Conservation (phyloP, 2,888 invertebrate species). For the Asteroscopus sphinx region DNA sequence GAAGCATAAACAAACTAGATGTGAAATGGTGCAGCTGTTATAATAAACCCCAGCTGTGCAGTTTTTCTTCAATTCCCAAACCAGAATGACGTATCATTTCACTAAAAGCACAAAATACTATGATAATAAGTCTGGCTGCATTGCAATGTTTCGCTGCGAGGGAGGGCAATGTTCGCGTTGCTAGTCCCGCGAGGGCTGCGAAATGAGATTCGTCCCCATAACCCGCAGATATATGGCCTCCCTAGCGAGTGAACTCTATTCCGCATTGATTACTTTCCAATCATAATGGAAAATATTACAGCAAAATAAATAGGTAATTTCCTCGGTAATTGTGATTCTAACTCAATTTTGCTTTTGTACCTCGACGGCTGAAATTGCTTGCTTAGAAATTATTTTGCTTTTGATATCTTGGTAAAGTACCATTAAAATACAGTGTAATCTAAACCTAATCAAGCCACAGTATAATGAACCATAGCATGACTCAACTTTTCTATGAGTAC, state of each 20-base stretch:
- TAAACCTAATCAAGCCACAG: neutral
- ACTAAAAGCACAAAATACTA: constrained; percentile 27
- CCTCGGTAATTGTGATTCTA: neutral
- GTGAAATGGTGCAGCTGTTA: no score
- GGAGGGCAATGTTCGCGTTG: constrained; percentile 34
- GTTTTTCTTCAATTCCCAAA: no score
- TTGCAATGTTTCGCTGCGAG: constrained; percentile 43
- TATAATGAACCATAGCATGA: neutral
- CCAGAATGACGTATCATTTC: constrained; percentile 15
- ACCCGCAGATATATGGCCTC: constrained; percentile 48
- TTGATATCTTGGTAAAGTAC: constrained; percentile 1
- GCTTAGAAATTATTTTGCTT: neutral
- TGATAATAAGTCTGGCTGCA: constrained; percentile 40
- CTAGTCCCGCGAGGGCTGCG: constrained; percentile 39
- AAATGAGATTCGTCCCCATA: constrained; percentile 58
- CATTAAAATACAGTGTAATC: neutral
- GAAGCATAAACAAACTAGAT: no score
- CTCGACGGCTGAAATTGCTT: neutral
- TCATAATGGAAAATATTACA: constrained; percentile 20
- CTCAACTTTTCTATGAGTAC: neutral
- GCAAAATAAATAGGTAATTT: constrained; percentile 12
- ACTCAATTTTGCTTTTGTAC: neutral
- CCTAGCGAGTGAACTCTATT: constrained; percentile 26
- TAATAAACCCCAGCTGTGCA: neutral
- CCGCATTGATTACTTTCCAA: constrained; percentile 47